phyloP scores from a whole-genome alignment of 2,888 invertebrate species.

The Urechis unicinctus region DNA sequence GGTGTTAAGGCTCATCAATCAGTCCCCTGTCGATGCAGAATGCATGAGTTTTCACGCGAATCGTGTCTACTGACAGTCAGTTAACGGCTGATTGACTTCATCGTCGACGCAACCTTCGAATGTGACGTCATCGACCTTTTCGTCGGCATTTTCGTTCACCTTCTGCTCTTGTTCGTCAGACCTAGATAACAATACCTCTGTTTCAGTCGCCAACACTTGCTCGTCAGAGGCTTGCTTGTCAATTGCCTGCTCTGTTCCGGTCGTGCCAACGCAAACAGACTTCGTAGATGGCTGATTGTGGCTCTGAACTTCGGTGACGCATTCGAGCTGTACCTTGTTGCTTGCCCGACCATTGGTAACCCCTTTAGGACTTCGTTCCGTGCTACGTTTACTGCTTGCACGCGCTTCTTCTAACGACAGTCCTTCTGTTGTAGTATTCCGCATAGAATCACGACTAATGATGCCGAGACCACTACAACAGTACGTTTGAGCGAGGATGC shows the following conservation, averaged over 20 bases:
- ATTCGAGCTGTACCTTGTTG: too few relatives aligned
- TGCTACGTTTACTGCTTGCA: too few relatives aligned
- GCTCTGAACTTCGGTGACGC: too few relatives aligned
- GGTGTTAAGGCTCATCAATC: too few relatives aligned
- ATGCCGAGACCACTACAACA: not conserved
- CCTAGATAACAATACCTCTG: not conserved
- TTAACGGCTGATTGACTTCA: not conserved
- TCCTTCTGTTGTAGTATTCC: slow-evolving; percentile 5
- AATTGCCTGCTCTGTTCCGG: too few relatives aligned
- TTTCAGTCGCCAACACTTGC: not conserved
- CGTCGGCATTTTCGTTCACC: too few relatives aligned
- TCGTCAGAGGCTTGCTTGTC: not conserved
- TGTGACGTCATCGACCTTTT: not conserved
- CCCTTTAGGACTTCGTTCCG: too few relatives aligned
- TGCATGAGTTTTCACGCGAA: not conserved
- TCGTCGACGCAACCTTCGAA: not conserved
- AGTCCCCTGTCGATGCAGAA: not conserved
- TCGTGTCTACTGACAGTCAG: not conserved
- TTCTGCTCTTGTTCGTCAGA: too few relatives aligned
- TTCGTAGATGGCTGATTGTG: too few relatives aligned
- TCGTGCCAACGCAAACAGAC: too few relatives aligned
- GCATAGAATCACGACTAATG: not conserved
- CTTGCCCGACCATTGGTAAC: too few relatives aligned
- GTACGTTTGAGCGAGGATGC: slow-evolving; percentile 10
- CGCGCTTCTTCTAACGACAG: slow-evolving; percentile 5